Evolutionary conservation across 2,888 invertebrate species (phyloP).

Genomic region (Pseudeuparius sepicola): DNA sequence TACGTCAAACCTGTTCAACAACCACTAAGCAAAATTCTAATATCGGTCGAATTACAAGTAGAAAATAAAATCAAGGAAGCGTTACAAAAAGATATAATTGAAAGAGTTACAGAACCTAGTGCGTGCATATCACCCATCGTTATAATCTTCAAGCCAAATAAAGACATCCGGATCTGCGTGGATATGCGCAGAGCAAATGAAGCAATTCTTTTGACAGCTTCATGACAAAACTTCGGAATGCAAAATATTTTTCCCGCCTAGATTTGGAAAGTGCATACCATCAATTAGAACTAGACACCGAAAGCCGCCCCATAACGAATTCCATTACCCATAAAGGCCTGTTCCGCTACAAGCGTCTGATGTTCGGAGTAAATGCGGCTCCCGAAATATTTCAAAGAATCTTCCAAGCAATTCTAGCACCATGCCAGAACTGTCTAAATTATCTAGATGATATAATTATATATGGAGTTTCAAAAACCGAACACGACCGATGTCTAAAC

Average conservation of each 20-base stretch:
- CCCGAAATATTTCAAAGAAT: slow-evolving; percentile 1
- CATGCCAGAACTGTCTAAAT: slow-evolving; percentile 26
- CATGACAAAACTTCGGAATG: slow-evolving; percentile 24
- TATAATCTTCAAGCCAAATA: slow-evolving; percentile 23
- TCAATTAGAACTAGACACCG: slow-evolving; percentile 24
- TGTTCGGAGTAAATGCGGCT: slow-evolving; percentile 30
- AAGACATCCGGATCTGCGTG: slow-evolving; percentile 30
- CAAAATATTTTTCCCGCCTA: slow-evolving; percentile 25
- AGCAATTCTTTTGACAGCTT: slow-evolving; percentile 28
- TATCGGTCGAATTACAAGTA: slow-evolving; percentile 19
- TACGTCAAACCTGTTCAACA: slow-evolving; percentile 19
- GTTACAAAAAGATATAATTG: slow-evolving; percentile 27
- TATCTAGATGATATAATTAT: slow-evolving; percentile 28
- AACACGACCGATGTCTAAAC: slow-evolving; percentile 20
- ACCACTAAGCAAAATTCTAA: slow-evolving; percentile 19
- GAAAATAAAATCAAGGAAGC: slow-evolving; percentile 22
- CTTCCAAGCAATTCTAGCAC: slow-evolving; percentile 16
- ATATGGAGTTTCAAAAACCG: slow-evolving; percentile 24
- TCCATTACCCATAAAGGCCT: slow-evolving; percentile 23
- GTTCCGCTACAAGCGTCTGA: slow-evolving; percentile 30
- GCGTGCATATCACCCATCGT: slow-evolving; percentile 32
- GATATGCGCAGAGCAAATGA: slow-evolving; percentile 33
- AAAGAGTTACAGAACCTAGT: slow-evolving; percentile 28
- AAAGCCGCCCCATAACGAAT: slow-evolving; percentile 20
- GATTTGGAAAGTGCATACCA: slow-evolving; percentile 26